Evolutionary conservation across 2,797 vertebrate genomes (phyloP).

Genomic region (Coluber constrictor): DNA sequence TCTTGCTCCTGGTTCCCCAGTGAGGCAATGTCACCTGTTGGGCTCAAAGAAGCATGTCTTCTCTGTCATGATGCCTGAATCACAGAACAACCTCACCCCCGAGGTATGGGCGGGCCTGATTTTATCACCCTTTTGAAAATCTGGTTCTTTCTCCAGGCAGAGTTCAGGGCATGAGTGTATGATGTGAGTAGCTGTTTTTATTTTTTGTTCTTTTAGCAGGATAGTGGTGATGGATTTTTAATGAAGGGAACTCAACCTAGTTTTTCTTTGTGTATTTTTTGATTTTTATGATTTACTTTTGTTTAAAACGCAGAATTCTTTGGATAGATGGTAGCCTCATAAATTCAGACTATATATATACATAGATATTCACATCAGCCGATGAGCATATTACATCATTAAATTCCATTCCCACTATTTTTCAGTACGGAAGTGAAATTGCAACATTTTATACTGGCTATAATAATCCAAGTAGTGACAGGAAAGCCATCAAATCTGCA

Average conservation of each 20-base stretch:
- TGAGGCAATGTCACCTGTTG: background rate
- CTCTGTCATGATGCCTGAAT: background rate
- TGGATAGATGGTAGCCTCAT: background rate
- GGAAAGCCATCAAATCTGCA: background rate
- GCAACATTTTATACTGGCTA: background rate
- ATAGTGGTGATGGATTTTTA: background rate
- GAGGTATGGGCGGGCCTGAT: background rate
- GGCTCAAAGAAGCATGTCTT: background rate
- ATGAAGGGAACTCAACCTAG: background rate
- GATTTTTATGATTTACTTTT: background rate
- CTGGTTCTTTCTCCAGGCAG: background rate
- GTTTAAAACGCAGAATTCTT: background rate
- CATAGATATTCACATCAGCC: background rate
- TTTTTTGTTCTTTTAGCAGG: background rate
- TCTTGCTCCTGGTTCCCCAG: background rate
- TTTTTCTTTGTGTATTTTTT: background rate
- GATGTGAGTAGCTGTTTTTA: background rate
- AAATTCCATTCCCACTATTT: background rate
- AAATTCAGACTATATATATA: background rate
- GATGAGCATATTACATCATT: background rate
- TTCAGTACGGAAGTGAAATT: background rate
- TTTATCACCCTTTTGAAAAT: background rate
- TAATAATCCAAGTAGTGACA: background rate
- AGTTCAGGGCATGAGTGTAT: background rate
- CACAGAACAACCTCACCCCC: background rate